Evolutionary conservation across 2,797 vertebrate genomes (phyloP).

Genomic region (Zalophus californianus): DNA sequence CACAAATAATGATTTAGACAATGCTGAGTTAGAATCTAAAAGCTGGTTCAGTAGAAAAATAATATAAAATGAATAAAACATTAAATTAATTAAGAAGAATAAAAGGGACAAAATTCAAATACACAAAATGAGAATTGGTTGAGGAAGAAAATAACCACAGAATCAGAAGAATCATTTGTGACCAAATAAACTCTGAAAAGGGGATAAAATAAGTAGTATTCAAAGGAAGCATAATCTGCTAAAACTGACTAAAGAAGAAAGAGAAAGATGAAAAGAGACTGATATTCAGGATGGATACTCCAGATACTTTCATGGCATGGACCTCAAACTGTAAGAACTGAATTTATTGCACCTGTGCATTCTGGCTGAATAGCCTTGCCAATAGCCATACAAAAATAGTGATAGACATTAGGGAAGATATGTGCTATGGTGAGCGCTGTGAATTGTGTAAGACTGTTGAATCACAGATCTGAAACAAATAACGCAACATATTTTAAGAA

Average conservation of each 20-base stretch:
- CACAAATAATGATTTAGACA: conserved; percentile 12
- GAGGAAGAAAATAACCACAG: not conserved
- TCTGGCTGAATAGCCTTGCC: not conserved
- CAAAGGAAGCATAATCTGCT: not conserved
- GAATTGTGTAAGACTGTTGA: too few species aligned
- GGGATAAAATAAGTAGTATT: not conserved
- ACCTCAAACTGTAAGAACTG: not conserved
- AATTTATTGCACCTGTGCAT: not conserved
- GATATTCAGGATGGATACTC: not conserved
- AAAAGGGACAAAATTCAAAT: not conserved
- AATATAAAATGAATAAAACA: not conserved
- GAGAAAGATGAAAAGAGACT: not conserved
- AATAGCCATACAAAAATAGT: not conserved
- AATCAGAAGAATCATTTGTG: not conserved
- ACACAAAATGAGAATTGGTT: not conserved
- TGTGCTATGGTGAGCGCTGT: too few species aligned
- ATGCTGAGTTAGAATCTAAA: conserved; percentile 2
- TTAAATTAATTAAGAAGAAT: not conserved
- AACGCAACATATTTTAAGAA: too few species aligned
- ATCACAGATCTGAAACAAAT: too few species aligned
- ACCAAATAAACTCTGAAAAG: conserved; percentile 29
- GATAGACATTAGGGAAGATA: too few species aligned
- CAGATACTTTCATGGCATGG: not conserved
- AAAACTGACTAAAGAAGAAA: conserved; percentile 1
- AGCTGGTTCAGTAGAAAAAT: not conserved